Percentiles rank a stretch among this genome's conserved stretches.
Conservation (phyloP, 64 coral and sea anemone species). For the Dendronephthya gigantea region DNA sequence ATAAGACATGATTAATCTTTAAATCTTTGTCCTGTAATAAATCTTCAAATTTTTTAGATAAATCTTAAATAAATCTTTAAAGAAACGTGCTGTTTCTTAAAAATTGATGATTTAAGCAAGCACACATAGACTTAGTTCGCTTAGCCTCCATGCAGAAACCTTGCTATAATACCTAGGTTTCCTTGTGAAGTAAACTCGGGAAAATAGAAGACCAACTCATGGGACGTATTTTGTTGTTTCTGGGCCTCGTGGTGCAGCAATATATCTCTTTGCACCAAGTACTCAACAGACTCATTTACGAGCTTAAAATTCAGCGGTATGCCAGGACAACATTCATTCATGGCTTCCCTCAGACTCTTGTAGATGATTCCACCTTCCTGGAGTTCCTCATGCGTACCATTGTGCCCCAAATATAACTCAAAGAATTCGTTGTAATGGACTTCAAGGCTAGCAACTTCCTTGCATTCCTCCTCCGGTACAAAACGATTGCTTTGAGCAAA, state of each 20-base stretch:
- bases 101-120: too few species aligned
- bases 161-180: not conserved
- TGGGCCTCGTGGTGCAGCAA: not conserved
- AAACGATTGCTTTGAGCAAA: not conserved
- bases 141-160: too few species aligned
- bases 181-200: not conserved
- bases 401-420: slow-evolving; percentile 1
- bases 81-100: too few species aligned
- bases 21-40: too few species aligned
- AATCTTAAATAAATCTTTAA: too few species aligned
- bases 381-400: not conserved
- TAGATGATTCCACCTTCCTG: not conserved
- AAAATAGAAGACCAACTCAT: not conserved
- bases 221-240: not conserved
- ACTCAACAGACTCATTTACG: not conserved
- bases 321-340: not conserved
- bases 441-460: not conserved
- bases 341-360: not conserved
- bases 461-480: not conserved
- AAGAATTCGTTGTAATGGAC: not conserved
- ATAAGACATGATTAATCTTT: too few species aligned
- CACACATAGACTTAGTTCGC: too few species aligned
- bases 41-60: too few species aligned
- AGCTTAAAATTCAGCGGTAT: not conserved
- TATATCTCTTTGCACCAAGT: not conserved